A percentile compares a stretch with the other conserved stretches of the same genome.
These are phyloP conservation scores for Eutolmus rufibarbis DNA, from an alignment of 2,888 invertebrate species.

Conservation along the genomic window DNA sequence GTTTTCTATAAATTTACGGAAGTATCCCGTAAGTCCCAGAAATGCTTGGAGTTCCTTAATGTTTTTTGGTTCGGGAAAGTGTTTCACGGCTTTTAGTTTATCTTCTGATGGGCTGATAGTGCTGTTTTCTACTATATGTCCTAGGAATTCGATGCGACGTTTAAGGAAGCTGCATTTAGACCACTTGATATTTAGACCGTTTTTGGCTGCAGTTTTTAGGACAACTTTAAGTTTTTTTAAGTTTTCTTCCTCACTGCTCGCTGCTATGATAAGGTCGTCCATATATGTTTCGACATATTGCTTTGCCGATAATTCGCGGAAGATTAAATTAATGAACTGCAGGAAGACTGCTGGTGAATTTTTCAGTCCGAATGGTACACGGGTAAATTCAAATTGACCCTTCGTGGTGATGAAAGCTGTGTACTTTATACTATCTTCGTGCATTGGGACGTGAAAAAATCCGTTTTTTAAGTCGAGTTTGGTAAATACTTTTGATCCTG, in stretches of 20 bases:
- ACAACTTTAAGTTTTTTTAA: not conserved
- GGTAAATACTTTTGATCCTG: not conserved
- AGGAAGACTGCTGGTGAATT: not conserved
- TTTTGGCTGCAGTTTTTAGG: not conserved
- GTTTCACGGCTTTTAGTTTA: not conserved
- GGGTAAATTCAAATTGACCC: no score
- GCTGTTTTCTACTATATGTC: not conserved
- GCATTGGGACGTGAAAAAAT: no score
- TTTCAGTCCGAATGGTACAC: not conserved
- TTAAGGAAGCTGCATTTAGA: not conserved
- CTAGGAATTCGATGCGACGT: not conserved
- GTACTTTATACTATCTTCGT: no score
- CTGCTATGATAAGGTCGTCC: not conserved
- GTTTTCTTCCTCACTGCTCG: not conserved
- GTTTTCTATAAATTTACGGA: not conserved
- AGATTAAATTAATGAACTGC: not conserved
- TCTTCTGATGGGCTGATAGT: not conserved
- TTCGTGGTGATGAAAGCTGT: no score
- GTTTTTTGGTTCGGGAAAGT: not conserved
- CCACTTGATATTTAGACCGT: not conserved
- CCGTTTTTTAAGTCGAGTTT: not conserved
- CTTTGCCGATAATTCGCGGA: not conserved
- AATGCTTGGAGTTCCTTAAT: not conserved
- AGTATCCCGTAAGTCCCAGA: not conserved
- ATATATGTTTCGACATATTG: not conserved